A percentile compares a stretch with the other conserved stretches of the same genome.
phyloP scores from a whole-genome alignment of 1,140 invertebrate species.

The Pogonomyrmex californicus region DNA sequence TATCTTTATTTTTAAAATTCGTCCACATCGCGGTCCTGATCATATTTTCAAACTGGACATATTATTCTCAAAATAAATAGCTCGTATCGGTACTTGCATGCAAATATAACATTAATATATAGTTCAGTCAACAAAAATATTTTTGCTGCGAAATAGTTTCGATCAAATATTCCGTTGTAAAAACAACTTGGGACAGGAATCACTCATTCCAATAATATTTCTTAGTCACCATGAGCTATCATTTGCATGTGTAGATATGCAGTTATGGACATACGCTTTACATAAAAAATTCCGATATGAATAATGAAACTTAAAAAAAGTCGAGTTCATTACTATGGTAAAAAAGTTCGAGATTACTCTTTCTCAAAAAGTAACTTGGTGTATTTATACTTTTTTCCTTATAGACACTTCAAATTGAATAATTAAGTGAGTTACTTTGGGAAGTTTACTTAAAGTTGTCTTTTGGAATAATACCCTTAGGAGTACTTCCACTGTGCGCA shows the following conservation, averaged over 20 bases:
- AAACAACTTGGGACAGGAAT: not conserved
- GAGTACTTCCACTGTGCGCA: not conserved
- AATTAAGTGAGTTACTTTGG: slow-evolving; percentile 39
- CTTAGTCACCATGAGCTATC: not conserved
- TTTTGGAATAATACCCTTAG: slow-evolving; percentile 25
- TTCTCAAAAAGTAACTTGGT: slow-evolving; percentile 29
- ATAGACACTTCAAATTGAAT: slow-evolving; percentile 48
- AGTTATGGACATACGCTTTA: not conserved
- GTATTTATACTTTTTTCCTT: slow-evolving; percentile 33
- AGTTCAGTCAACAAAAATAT: slow-evolving; percentile 11
- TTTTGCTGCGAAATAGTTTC: not conserved
- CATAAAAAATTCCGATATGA: not conserved
- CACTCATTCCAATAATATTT: not conserved
- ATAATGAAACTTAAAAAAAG: slow-evolving; percentile 13
- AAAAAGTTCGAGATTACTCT: slow-evolving; percentile 26
- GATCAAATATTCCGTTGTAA: not conserved
- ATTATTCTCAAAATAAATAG: not conserved
- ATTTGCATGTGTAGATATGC: not conserved
- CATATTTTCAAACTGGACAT: slow-evolving; percentile 6
- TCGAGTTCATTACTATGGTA: slow-evolving; percentile 3
- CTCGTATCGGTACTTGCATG: not conserved
- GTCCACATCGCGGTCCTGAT: not conserved
- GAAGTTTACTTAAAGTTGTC: slow-evolving; percentile 35
- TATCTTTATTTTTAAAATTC: not conserved
- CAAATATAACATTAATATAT: not conserved